Percentiles rank a stretch among this genome's conserved stretches.
These are phyloP conservation scores for Cryptoprocta ferox DNA, from an alignment of 2,797 vertebrate genomes.

Conservation along the genomic window DNA sequence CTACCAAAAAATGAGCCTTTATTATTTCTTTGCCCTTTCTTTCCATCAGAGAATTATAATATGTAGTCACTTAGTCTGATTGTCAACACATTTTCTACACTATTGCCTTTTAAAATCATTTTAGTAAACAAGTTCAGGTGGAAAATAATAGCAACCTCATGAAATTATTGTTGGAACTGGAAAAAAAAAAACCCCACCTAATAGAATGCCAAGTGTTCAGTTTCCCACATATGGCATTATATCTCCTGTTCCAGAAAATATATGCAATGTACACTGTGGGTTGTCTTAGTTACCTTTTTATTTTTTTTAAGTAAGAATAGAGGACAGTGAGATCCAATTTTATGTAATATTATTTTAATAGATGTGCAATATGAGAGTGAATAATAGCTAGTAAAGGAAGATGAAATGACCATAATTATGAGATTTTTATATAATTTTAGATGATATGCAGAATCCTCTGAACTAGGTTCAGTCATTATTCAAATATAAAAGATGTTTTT, in stretches of 20 bases:
- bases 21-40: not conserved
- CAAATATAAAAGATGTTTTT: not conserved
- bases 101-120: slow-evolving; percentile 17
- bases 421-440: not conserved
- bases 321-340: slow-evolving; percentile 7
- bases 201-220: slow-evolving; percentile 23
- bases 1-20: not conserved
- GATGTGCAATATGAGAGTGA: not conserved
- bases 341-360: slow-evolving; percentile 30
- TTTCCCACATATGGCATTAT: slow-evolving; percentile 19
- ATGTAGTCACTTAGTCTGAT: not conserved
- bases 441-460: not conserved
- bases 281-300: slow-evolving; percentile 62
- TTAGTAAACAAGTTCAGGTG: not conserved
- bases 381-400: not conserved
- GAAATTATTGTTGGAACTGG: slow-evolving; percentile 13
- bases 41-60: slow-evolving; percentile 16
- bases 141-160: slow-evolving; percentile 50
- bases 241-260: slow-evolving; percentile 56
- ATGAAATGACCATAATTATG: not conserved
- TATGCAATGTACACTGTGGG: not conserved
- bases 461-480: not conserved
- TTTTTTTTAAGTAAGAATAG: not conserved
- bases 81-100: not conserved
- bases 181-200: not conserved